Percentiles rank a stretch among this genome's conserved stretches.
Conservation (phyloP, 2,113 vertebrate genomes). For the Mohoua ochrocephala region DNA sequence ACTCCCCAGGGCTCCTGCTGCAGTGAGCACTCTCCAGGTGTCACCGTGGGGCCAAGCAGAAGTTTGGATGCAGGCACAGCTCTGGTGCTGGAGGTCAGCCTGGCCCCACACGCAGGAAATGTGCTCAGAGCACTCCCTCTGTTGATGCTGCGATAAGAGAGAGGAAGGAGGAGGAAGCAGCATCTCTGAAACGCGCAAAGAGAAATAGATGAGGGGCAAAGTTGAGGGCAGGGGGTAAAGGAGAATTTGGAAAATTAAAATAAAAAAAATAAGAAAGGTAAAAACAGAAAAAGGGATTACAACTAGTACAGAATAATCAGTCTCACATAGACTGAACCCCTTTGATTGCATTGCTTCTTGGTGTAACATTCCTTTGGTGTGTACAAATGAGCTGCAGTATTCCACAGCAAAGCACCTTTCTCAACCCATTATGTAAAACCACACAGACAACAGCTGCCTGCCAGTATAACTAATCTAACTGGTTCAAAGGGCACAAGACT, state of each 20-base stretch:
- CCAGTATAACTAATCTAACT: background rate
- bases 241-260: background rate
- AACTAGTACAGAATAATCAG: background rate
- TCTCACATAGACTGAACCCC: background rate
- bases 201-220: background rate
- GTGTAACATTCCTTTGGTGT: background rate
- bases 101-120: background rate
- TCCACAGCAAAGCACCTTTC: background rate
- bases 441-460: background rate
- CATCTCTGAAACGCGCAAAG: accelerated
- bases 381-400: background rate
- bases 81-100: background rate
- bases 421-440: background rate
- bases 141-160: background rate
- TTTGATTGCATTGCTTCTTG: background rate
- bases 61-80: background rate
- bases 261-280: background rate
- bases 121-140: constrained; percentile 12
- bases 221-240: background rate
- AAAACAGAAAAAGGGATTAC: background rate
- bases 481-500: background rate
- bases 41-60: background rate
- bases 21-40: background rate
- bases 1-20: background rate
- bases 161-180: background rate